Evolutionary conservation across 1,140 invertebrate genomes (phyloP).

Genomic region (Drosophila trapezifrons): DNA sequence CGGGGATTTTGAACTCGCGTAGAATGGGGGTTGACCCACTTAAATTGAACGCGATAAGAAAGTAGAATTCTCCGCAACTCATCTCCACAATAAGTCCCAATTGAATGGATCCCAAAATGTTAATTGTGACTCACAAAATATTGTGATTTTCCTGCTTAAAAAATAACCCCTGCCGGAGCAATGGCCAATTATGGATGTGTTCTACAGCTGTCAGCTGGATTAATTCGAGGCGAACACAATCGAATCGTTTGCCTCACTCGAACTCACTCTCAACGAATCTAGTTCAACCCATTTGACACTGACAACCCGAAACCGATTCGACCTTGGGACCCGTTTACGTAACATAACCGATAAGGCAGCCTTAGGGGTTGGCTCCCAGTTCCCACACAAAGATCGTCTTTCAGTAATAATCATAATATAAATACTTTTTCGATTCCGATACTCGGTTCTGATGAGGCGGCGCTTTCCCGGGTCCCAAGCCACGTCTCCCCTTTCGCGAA

Average conservation of each 20-base stretch:
- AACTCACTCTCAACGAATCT: slow-evolving; percentile 11
- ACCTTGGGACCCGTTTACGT: slow-evolving; percentile 32
- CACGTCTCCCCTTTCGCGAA: slow-evolving; percentile 37
- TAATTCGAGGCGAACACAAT: slow-evolving; percentile 33
- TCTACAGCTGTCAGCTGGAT: slow-evolving; percentile 52
- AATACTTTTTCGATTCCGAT: slow-evolving; percentile 24
- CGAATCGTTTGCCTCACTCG: slow-evolving; percentile 27
- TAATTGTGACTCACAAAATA: slow-evolving; percentile 44
- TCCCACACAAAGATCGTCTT: slow-evolving; percentile 53
- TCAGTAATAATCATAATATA: slow-evolving; percentile 36
- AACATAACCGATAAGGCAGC: slow-evolving; percentile 14
- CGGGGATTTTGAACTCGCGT: slow-evolving; percentile 40
- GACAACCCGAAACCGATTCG: slow-evolving; percentile 37
- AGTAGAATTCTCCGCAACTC: slow-evolving; percentile 12
- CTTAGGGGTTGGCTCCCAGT: slow-evolving; percentile 17
- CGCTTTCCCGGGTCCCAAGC: slow-evolving; percentile 31
- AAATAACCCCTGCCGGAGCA: slow-evolving; percentile 11
- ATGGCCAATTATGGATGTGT: slow-evolving; percentile 32
- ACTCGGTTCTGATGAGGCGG: slow-evolving; percentile 26
- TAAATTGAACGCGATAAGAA: slow-evolving; percentile 33
- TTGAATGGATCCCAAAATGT: slow-evolving; percentile 27
- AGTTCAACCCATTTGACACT: slow-evolving; percentile 44
- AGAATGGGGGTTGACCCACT: slow-evolving; percentile 31
- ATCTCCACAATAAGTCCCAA: slow-evolving; percentile 27
- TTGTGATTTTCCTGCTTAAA: slow-evolving; percentile 25